These are phyloP conservation scores for Cylas formicarius DNA, from an alignment of 1,140 invertebrate genomes.

Conservation along the genomic window DNA sequence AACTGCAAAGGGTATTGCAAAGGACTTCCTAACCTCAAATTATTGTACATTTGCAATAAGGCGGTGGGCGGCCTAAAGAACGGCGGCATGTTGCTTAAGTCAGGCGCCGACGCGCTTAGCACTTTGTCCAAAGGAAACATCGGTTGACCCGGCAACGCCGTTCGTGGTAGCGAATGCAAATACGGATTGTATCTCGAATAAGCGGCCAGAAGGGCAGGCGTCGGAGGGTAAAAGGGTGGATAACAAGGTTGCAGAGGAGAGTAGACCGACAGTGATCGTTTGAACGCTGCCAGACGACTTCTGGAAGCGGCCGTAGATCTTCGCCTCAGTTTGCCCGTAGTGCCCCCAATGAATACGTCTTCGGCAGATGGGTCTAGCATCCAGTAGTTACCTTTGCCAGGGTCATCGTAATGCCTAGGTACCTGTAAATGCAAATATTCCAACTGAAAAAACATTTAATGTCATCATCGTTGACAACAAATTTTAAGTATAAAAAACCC, in stretches of 20 bases:
- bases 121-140: constrained; percentile 20
- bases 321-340: constrained; percentile 87
- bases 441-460: too few species aligned
- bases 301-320: constrained; percentile 81
- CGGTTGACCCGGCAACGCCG: constrained; percentile 22
- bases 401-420: constrained; percentile 87
- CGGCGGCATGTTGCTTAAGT: constrained; percentile 18
- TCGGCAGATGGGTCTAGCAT: constrained; percentile 92
- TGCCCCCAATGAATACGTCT: constrained; percentile 96
- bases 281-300: constrained; percentile 80
- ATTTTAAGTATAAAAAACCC: too few species aligned
- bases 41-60: constrained; percentile 34
- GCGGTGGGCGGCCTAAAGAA: constrained; percentile 25
- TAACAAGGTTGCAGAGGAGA: constrained; percentile 42
- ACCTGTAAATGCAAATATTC: constrained; percentile 52
- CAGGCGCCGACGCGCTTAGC: constrained; percentile 17
- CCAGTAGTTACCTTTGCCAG: constrained; percentile 94
- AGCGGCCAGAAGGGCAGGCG: constrained; percentile 21
- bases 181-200: constrained; percentile 37
- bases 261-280: constrained; percentile 53
- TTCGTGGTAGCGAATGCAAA: constrained; percentile 22
- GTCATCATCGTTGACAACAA: too few species aligned
- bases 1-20: constrained; percentile 32
- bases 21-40: constrained; percentile 26
- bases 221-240: constrained; percentile 25